These are phyloP conservation scores for Antheraea pernyi DNA, from an alignment of 1,140 invertebrate species.

Conservation along the genomic window DNA sequence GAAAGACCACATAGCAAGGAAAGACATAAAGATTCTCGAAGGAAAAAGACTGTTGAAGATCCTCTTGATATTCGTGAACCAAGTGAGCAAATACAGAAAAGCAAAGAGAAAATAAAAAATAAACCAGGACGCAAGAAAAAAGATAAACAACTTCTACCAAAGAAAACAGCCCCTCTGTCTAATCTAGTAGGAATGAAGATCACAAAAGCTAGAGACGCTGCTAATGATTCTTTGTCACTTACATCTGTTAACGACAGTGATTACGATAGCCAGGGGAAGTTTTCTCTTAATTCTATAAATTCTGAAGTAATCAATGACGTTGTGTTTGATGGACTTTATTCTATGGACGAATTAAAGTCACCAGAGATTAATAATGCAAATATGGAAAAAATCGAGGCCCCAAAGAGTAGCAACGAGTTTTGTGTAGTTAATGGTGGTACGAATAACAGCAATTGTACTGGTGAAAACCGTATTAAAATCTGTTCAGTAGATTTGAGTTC, in stretches of 20 bases:
- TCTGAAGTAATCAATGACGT: slow-evolving; percentile 51
- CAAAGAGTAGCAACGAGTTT: slow-evolving; percentile 19
- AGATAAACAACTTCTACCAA: slow-evolving; percentile 13
- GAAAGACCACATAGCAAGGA: too few relatives aligned
- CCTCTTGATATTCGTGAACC: slow-evolving; percentile 17
- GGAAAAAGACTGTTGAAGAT: slow-evolving; percentile 23
- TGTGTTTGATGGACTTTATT: slow-evolving; percentile 55
- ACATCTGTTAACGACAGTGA: slow-evolving; percentile 47
- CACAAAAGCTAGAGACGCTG: slow-evolving; percentile 21
- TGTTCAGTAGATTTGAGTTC: too few relatives aligned
- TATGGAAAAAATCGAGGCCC: slow-evolving; percentile 12
- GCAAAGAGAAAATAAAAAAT: slow-evolving; percentile 14
- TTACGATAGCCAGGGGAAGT: slow-evolving; percentile 60
- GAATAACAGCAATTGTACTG: slow-evolving; percentile 1
- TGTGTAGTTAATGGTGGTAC: not conserved
- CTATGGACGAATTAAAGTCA: slow-evolving; percentile 56
- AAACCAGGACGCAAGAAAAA: slow-evolving; percentile 33
- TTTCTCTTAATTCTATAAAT: slow-evolving; percentile 40
- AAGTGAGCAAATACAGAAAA: slow-evolving; percentile 21
- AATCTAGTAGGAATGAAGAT: slow-evolving; percentile 58
- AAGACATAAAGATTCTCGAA: slow-evolving; percentile 33
- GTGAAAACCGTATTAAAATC: too few relatives aligned
- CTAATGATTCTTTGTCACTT: not conserved
- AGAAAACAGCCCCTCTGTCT: slow-evolving; percentile 32
- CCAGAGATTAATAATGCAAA: slow-evolving; percentile 34